Conservation (phyloP, 2,113 vertebrate species). For the Leptobrachium ailaonicum region DNA sequence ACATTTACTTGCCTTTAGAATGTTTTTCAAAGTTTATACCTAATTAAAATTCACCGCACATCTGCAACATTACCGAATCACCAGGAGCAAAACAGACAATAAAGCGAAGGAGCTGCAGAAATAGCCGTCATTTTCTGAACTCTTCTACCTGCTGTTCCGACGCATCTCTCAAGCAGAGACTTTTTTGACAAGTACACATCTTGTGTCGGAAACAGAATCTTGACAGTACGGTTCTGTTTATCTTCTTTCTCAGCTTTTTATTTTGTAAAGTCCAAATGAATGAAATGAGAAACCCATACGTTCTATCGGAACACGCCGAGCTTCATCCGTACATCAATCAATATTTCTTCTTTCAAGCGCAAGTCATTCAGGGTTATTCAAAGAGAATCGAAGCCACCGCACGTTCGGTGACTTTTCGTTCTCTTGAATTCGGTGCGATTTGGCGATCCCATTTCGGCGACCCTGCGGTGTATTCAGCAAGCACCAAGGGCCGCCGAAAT, state of each 20-base stretch:
- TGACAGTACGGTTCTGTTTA: slow-evolving; percentile 21
- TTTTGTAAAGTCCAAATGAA: slow-evolving; percentile 13
- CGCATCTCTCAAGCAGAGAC: slow-evolving; percentile 14
- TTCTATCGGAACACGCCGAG: slow-evolving; percentile 1
- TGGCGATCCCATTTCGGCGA: too few species aligned
- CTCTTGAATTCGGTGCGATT: too few species aligned
- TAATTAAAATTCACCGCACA: slow-evolving; percentile 15
- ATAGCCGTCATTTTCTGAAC: not conserved
- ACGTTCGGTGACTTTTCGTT: too few species aligned
- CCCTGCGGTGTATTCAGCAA: too few species aligned
- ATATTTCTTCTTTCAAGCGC: not conserved
- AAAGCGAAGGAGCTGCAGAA: not conserved
- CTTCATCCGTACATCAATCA: not conserved
- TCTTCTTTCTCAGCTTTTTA: slow-evolving; percentile 1
- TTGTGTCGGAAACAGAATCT: slow-evolving; percentile 18
- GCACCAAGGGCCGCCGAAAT: too few species aligned
- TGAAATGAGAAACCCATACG: slow-evolving; percentile 29
- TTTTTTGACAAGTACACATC: slow-evolving; percentile 39
- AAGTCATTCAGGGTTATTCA: too few species aligned
- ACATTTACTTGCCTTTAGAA: slow-evolving; percentile 24
- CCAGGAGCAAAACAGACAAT: slow-evolving; percentile 12
- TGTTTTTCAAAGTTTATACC: slow-evolving; percentile 30
- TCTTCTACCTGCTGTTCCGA: slow-evolving; percentile 5
- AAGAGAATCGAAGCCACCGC: too few species aligned
- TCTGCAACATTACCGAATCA: not conserved